These are phyloP conservation scores for Sericinus montela DNA, from an alignment of 2,888 invertebrate species.

Conservation along the genomic window DNA sequence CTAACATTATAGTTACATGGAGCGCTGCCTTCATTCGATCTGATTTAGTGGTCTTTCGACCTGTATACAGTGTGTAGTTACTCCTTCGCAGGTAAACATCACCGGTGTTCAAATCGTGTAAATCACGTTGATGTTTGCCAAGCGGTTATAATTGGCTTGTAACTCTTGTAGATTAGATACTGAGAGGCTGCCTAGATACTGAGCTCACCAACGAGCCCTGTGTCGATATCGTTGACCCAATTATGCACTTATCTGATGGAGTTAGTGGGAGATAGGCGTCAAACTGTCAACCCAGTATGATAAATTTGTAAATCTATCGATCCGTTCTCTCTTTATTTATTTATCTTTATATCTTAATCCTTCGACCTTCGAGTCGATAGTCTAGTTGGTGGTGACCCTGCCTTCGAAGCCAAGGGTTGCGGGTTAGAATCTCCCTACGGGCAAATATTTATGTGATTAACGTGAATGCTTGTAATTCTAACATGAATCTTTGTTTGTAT, in stretches of 20 bases:
- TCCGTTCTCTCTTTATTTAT: background rate
- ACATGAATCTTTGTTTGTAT: too few relatives aligned
- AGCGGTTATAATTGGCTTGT: conserved; percentile 11
- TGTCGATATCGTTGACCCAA: conserved; percentile 21
- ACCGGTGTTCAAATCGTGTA: conserved; percentile 1
- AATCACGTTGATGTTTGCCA: conserved; percentile 7
- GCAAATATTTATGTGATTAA: too few relatives aligned
- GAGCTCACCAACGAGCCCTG: conserved; percentile 3
- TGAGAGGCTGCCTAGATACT: conserved; percentile 1
- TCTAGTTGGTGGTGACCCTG: too few relatives aligned
- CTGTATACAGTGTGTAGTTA: background rate
- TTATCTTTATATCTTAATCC: too few relatives aligned
- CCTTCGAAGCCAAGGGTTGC: too few relatives aligned
- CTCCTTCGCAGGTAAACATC: background rate
- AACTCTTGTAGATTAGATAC: conserved; percentile 15
- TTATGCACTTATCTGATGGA: conserved; percentile 19
- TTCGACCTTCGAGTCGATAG: too few relatives aligned
- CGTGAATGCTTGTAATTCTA: too few relatives aligned
- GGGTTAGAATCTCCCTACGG: too few relatives aligned
- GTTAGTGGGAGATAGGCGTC: conserved; percentile 5
- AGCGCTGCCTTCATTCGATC: background rate
- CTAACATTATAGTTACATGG: conserved; percentile 8
- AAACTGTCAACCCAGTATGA: background rate
- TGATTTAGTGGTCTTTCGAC: conserved; percentile 7
- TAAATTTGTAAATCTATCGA: conserved; percentile 3